A percentile compares a stretch with the other conserved stretches of the same genome.
Evolutionary conservation across 2,888 invertebrate genomes (phyloP).

Genomic region (Mimumesa dahlbomi): DNA sequence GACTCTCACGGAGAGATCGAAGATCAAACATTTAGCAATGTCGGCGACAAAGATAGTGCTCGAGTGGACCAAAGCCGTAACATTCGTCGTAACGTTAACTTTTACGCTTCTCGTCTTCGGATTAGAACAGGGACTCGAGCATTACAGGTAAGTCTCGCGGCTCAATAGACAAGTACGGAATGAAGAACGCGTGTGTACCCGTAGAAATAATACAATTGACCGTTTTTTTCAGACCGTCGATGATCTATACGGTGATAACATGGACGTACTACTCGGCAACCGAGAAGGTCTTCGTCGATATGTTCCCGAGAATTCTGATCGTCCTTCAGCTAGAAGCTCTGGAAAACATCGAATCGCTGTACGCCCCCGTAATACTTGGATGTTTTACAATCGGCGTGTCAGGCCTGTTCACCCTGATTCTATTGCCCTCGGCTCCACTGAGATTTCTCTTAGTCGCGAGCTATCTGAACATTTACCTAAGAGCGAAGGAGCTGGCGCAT

Average conservation of each 20-base stretch:
- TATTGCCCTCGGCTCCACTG: conserved; percentile 83
- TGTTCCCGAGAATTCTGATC: conserved; percentile 83
- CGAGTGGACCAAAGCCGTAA: conserved; percentile 91
- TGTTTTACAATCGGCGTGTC: conserved; percentile 84
- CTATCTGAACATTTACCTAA: conserved; percentile 86
- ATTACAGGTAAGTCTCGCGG: conserved; percentile 85
- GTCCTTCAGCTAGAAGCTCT: conserved; percentile 84
- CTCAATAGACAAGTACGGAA: no score
- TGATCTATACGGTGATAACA: conserved; percentile 85
- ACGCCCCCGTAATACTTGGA: conserved; percentile 85
- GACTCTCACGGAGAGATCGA: conserved; percentile 87
- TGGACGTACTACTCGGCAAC: conserved; percentile 87
- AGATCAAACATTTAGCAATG: conserved; percentile 90
- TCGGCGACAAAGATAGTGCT: conserved; percentile 90
- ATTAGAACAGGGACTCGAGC: conserved; percentile 87
- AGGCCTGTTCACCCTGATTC: conserved; percentile 82
- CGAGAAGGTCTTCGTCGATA: conserved; percentile 86
- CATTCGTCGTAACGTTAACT: conserved; percentile 89
- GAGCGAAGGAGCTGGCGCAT: conserved; percentile 84
- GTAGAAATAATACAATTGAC: no score
- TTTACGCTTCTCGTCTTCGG: conserved; percentile 89
- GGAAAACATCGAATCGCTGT: conserved; percentile 87
- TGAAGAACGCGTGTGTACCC: no score
- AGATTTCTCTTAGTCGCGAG: conserved; percentile 83
- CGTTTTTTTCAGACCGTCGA: conserved; percentile 83